phyloP scores from a whole-genome alignment of 1,140 invertebrate species.

The Musca domestica region DNA sequence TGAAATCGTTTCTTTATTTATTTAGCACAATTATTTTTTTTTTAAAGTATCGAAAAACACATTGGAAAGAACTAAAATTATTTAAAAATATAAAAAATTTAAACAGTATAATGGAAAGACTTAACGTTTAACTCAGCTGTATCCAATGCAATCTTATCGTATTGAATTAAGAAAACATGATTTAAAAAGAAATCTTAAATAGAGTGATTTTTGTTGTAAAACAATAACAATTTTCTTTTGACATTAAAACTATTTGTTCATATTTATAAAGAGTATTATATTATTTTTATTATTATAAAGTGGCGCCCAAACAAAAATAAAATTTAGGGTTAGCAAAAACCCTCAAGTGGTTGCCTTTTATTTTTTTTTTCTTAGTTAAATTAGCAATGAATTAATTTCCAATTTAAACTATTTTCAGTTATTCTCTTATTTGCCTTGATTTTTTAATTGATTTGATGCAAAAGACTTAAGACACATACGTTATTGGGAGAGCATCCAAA shows the following conservation, averaged over 20 bases:
- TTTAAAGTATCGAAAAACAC: not conserved
- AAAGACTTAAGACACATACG: no score
- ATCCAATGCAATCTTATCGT: conserved; percentile 13
- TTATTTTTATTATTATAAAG: not conserved
- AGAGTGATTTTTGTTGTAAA: not conserved
- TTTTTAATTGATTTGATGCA: no score
- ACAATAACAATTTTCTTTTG: conserved; percentile 16
- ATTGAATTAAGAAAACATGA: conserved; percentile 12
- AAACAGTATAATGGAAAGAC: no score
- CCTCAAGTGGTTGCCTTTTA: not conserved
- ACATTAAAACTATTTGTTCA: no score
- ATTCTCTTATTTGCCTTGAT: no score
- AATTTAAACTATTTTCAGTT: no score
- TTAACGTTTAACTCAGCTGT: not conserved
- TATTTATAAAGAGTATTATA: not conserved
- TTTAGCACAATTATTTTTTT: not conserved
- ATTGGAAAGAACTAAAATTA: not conserved
- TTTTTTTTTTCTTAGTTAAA: not conserved
- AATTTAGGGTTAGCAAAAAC: not conserved
- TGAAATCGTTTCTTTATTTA: conserved; percentile 2
- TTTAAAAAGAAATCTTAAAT: not conserved
- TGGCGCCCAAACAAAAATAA: not conserved
- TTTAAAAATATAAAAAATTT: not conserved
- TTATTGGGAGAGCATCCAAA: no score
- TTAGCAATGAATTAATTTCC: no score